These are phyloP conservation scores for Tapirus terrestris DNA, from an alignment of 2,113 vertebrate species.

Conservation along the genomic window DNA sequence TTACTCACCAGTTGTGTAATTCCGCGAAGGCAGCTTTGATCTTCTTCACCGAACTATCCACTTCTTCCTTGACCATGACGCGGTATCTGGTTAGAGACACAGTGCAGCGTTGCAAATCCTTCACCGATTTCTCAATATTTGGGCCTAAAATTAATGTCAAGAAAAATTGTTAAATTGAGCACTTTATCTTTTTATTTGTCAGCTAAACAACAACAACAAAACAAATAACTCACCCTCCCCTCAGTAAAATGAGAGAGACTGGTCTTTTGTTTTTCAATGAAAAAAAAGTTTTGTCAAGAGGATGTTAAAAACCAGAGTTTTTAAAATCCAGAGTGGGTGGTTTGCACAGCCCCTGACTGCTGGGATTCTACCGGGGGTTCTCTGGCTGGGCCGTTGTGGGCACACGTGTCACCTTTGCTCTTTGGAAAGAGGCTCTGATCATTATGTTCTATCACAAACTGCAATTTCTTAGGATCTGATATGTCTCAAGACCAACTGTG, in stretches of 20 bases:
- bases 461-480: not conserved
- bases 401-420: not conserved
- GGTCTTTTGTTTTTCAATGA: conserved; percentile 7
- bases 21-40: conserved; percentile 91
- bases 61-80: conserved; percentile 90
- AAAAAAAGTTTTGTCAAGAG: not conserved
- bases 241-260: not conserved
- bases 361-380: not conserved
- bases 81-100: conserved; percentile 90
- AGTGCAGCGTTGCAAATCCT: conserved; percentile 90
- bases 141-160: conserved; percentile 83
- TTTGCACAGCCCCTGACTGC: not conserved
- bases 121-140: conserved; percentile 90
- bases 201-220: not conserved
- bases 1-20: conserved; percentile 88
- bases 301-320: not conserved
- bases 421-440: conserved; percentile 38
- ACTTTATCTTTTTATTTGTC: conserved; percentile 19
- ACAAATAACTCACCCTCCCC: not conserved
- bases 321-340: not conserved
- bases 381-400: not conserved
- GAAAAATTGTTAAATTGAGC: not conserved
- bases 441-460: not conserved
- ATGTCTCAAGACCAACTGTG: conserved; percentile 10
- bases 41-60: conserved; percentile 90